Conservation (phyloP, 2,113 vertebrate species). For the Gyps fulvus region DNA sequence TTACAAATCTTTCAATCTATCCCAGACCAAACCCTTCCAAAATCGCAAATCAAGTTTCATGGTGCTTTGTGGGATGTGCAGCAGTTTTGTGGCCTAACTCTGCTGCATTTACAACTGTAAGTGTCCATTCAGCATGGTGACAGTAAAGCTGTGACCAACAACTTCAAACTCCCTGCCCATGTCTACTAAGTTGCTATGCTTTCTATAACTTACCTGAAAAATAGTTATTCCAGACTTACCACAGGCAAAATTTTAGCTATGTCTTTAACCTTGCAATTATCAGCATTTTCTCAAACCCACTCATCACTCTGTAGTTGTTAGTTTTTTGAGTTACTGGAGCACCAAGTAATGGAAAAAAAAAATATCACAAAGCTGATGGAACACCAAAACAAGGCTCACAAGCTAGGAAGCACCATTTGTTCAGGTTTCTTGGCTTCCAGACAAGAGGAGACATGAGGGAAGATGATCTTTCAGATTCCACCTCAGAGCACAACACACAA, state of each 20-base stretch:
- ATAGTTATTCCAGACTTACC: not conserved
- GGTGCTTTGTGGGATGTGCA: not conserved
- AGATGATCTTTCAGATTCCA: slow-evolving; percentile 36
- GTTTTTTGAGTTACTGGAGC: not conserved
- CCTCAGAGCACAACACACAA: not conserved
- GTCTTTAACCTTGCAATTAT: not conserved
- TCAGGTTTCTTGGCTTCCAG: slow-evolving; percentile 17
- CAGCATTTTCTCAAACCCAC: not conserved
- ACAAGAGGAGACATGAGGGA: slow-evolving; percentile 8
- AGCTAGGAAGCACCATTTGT: not conserved
- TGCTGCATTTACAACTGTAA: not conserved
- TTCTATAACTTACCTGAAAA: not conserved
- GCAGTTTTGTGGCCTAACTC: not conserved
- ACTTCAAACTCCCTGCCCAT: not conserved
- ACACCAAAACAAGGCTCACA: not conserved
- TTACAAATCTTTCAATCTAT: not conserved
- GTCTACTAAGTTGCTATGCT: not conserved
- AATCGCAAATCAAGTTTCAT: not conserved
- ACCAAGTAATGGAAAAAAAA: not conserved
- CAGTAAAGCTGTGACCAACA: not conserved
- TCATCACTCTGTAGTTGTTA: not conserved
- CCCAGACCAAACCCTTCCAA: not conserved
- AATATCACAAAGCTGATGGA: not conserved
- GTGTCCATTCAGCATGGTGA: not conserved
- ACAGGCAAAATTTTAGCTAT: not conserved